phyloP scores from a whole-genome alignment of 2,113 vertebrate species.

The Ia io region DNA sequence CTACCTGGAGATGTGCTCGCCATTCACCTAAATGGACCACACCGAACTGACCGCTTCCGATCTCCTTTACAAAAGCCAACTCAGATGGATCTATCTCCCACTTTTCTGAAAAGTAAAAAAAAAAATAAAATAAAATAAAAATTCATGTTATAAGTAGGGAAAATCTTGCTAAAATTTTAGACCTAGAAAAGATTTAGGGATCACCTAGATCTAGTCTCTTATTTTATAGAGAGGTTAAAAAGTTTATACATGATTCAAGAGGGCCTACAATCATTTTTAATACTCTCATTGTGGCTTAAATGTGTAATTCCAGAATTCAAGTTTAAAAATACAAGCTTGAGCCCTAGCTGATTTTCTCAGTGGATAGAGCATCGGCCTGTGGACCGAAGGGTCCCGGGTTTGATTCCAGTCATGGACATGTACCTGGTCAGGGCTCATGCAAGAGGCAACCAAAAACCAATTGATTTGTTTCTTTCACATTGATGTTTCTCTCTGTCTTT shows the following conservation, averaged over 20 bases:
- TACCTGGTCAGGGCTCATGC: too few species aligned
- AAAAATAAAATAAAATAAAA: background rate
- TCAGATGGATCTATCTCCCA: conserved; percentile 83
- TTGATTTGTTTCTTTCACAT: too few species aligned
- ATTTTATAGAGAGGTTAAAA: background rate
- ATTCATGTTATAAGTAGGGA: background rate
- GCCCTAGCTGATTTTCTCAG: too few species aligned
- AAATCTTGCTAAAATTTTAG: background rate
- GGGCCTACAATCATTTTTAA: background rate
- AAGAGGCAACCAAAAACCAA: too few species aligned
- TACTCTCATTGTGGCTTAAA: background rate
- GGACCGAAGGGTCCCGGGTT: too few species aligned
- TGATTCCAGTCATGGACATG: too few species aligned
- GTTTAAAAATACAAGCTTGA: background rate
- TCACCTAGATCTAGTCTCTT: background rate
- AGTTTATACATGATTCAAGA: background rate
- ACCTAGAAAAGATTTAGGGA: background rate
- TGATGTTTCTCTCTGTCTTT: too few species aligned
- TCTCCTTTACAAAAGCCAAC: conserved; percentile 78
- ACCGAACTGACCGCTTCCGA: conserved; percentile 85
- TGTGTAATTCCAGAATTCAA: background rate
- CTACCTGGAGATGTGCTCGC: conserved; percentile 78
- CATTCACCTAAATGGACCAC: conserved; percentile 83
- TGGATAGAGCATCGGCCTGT: too few species aligned
- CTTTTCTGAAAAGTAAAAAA: conserved; percentile 79